Evolutionary conservation across 1,140 invertebrate genomes (phyloP).

Genomic region (Zaprionus ghesquierei): DNA sequence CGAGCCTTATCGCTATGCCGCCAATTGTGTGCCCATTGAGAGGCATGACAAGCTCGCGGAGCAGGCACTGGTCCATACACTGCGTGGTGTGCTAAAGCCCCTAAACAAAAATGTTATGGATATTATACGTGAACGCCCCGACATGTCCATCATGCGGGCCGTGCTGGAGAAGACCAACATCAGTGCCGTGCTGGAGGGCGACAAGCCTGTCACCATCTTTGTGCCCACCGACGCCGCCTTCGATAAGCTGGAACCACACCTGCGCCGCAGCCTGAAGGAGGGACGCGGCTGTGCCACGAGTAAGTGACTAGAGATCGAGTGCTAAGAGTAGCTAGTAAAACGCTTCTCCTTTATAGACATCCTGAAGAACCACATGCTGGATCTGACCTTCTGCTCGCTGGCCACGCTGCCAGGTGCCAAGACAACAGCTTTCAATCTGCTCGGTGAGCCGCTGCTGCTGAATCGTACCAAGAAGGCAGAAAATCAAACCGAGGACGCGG

Average conservation of each 20-base stretch:
- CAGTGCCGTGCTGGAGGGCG: constrained; percentile 82
- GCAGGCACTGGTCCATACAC: constrained; percentile 88
- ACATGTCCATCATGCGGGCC: constrained; percentile 79
- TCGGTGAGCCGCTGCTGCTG: constrained; percentile 84
- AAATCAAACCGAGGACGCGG: constrained; percentile 42
- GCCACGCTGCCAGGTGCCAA: constrained; percentile 84
- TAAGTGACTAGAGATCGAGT: constrained; percentile 58
- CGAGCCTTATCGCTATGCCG: constrained; percentile 82
- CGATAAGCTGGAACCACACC: constrained; percentile 82
- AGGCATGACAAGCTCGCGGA: constrained; percentile 84
- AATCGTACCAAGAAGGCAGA: constrained; percentile 79
- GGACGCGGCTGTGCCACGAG: constrained; percentile 83
- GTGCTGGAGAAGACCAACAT: constrained; percentile 80
- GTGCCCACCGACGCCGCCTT: constrained; percentile 88
- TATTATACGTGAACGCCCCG: constrained; percentile 82
- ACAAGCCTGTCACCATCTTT: constrained; percentile 86
- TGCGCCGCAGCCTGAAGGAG: constrained; percentile 82
- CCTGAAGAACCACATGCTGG: constrained; percentile 86
- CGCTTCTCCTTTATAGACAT: constrained; percentile 83
- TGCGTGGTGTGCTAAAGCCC: constrained; percentile 86
- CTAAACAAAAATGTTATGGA: constrained; percentile 82
- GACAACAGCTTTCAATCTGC: constrained; percentile 84
- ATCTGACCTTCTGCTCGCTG: constrained; percentile 87
- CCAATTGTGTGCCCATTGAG: constrained; percentile 84
- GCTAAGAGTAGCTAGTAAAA: background rate